Percentiles rank a stretch among this genome's conserved stretches.
These are phyloP conservation scores for Labeo catla DNA, from an alignment of 2,113 vertebrate species.

Conservation along the genomic window DNA sequence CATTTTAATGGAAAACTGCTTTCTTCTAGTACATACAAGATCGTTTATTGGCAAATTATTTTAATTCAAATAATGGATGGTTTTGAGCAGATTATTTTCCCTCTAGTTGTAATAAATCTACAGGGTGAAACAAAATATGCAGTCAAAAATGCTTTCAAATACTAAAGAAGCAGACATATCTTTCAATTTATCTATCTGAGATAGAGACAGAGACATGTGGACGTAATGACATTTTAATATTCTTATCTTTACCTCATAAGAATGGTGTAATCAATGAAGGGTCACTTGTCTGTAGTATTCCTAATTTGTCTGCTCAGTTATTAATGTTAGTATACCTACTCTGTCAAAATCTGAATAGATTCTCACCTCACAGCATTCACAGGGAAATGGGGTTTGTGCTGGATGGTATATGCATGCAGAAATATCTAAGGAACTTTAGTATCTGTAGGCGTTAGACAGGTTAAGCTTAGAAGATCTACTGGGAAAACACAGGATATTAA, in stretches of 20 bases:
- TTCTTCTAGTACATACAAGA: background rate
- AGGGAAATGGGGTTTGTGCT: constrained; percentile 47
- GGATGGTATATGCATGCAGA: constrained; percentile 57
- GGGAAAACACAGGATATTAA: constrained; percentile 20
- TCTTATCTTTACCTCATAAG: background rate
- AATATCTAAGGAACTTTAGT: background rate
- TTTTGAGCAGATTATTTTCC: constrained; percentile 59
- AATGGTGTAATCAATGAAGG: background rate
- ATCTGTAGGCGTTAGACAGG: constrained; percentile 44
- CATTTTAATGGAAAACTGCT: background rate
- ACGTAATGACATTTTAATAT: background rate
- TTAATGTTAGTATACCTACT: background rate
- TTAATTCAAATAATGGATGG: background rate
- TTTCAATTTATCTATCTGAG: background rate
- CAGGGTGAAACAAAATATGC: constrained; percentile 18
- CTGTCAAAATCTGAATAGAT: background rate
- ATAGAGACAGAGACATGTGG: background rate
- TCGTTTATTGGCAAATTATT: background rate
- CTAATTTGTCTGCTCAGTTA: background rate
- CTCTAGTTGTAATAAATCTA: constrained; percentile 64
- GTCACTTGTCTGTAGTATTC: background rate
- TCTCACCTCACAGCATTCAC: constrained; percentile 70
- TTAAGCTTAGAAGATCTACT: constrained; percentile 35
- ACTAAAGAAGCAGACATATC: background rate
- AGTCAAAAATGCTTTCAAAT: background rate